These are phyloP conservation scores for Proctacanthus coquilletti DNA, from an alignment of 1,140 invertebrate species.

Conservation along the genomic window DNA sequence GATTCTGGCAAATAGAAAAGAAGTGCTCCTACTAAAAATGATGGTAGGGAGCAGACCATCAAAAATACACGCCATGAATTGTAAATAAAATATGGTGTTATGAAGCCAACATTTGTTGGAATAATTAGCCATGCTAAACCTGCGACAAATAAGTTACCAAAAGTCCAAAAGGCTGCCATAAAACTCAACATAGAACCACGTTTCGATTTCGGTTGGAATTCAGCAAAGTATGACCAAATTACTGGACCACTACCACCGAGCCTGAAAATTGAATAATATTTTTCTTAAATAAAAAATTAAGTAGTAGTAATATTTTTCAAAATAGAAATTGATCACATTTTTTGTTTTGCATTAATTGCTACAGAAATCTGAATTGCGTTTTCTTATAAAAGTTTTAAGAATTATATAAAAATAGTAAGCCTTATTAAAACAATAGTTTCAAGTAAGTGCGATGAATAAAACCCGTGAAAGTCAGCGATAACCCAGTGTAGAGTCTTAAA, in stretches of 20 bases:
- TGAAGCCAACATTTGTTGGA: conserved; percentile 53
- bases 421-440: too few relatives aligned
- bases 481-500: too few relatives aligned
- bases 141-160: conserved; percentile 76
- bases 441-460: too few relatives aligned
- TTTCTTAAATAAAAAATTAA: background rate
- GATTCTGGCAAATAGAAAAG: conserved; percentile 81
- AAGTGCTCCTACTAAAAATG: conserved; percentile 65
- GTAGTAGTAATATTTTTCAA: too few relatives aligned
- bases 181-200: conserved; percentile 81
- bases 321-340: too few relatives aligned
- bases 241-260: conserved; percentile 87
- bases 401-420: too few relatives aligned
- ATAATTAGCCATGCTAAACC: conserved; percentile 79
- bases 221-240: conserved; percentile 90
- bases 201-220: conserved; percentile 81
- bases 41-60: conserved; percentile 69
- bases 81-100: conserved; percentile 48
- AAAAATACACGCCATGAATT: conserved; percentile 89
- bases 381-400: too few relatives aligned
- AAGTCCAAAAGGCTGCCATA: conserved; percentile 86
- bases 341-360: too few relatives aligned
- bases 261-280: conserved; percentile 34
- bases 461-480: too few relatives aligned
- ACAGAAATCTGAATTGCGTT: too few relatives aligned